A percentile compares a stretch with the other conserved stretches of the same genome.
Conservation (phyloP, 2,888 invertebrate genomes). For the Ephialtes manifestator region DNA sequence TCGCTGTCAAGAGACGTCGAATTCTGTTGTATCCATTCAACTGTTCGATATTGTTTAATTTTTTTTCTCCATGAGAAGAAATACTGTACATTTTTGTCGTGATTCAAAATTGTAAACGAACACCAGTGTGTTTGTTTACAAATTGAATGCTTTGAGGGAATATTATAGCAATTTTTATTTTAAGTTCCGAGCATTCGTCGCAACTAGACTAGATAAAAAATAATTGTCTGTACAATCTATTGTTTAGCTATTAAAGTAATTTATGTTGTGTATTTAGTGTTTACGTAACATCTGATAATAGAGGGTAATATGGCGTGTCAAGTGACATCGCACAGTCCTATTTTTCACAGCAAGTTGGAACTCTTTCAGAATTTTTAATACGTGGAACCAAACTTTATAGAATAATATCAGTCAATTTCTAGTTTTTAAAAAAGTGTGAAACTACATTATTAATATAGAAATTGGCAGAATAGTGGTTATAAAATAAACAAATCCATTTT, state of each 20-base stretch:
- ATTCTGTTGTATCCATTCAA: slow-evolving; percentile 15
- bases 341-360: background rate
- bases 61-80: background rate
- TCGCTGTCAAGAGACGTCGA: slow-evolving; percentile 14
- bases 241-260: background rate
- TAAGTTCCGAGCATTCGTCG: background rate
- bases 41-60: slow-evolving; percentile 21
- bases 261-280: background rate
- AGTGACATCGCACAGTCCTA: background rate
- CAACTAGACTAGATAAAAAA: background rate
- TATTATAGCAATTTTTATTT: background rate
- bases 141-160: background rate
- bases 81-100: background rate
- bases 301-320: background rate
- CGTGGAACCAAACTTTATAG: background rate
- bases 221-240: background rate
- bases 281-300: background rate
- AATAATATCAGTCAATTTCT: no score
- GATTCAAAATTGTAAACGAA: background rate
- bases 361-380: background rate
- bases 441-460: no score
- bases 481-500: no score
- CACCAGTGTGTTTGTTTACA: no score
- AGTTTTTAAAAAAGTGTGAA: no score
- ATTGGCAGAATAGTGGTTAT: no score